phyloP scores from a whole-genome alignment of 2,113 vertebrate species.

The Heterochromis multidens region DNA sequence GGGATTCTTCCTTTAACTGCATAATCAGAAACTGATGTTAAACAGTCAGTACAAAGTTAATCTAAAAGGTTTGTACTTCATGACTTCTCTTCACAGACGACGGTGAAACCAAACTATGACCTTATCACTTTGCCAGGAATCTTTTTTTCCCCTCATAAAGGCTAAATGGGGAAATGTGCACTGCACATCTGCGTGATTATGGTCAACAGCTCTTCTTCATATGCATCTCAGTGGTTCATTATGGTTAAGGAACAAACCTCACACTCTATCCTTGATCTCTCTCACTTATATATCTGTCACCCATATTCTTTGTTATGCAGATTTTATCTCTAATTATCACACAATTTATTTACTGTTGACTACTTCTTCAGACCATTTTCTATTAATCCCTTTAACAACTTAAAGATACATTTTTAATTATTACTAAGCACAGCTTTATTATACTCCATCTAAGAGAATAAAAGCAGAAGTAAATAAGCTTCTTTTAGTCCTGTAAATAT shows the following conservation, averaged over 20 bases:
- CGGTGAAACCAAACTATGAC: slow-evolving; percentile 46
- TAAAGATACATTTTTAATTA: neutral
- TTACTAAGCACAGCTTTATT: neutral
- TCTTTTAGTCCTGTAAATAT: neutral
- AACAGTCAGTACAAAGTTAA: slow-evolving; percentile 15
- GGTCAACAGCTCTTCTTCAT: slow-evolving; percentile 16
- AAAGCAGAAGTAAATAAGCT: neutral
- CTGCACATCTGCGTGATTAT: slow-evolving; percentile 10
- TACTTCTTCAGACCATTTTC: neutral
- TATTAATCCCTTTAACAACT: neutral
- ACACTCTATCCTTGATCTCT: neutral
- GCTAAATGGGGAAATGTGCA: slow-evolving; percentile 34
- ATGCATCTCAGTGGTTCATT: neutral
- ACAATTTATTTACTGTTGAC: neutral
- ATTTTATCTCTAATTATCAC: neutral
- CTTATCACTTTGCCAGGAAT: slow-evolving; percentile 42
- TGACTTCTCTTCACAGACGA: slow-evolving; percentile 12
- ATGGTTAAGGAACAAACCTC: neutral
- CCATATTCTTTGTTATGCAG: neutral
- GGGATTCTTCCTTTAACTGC: neutral
- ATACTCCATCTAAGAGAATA: neutral
- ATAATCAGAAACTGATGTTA: slow-evolving; percentile 53
- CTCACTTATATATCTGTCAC: neutral
- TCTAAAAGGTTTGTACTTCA: slow-evolving; percentile 42
- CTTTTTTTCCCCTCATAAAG: slow-evolving; percentile 38